These are phyloP conservation scores for Patella pellucida DNA, from an alignment of 2,888 invertebrate species.

Conservation along the genomic window DNA sequence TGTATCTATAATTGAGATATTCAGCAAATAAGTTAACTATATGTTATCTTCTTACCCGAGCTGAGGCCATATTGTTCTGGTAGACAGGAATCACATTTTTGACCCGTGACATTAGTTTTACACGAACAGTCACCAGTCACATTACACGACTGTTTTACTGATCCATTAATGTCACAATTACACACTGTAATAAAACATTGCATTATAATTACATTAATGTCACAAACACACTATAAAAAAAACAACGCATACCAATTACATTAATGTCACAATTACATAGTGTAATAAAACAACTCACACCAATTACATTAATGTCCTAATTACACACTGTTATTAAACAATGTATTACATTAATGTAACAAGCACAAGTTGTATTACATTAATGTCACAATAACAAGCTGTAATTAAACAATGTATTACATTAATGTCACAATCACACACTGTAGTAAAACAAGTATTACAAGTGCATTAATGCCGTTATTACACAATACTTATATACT, in stretches of 20 bases:
- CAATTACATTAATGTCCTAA: too few relatives aligned
- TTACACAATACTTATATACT: too few relatives aligned
- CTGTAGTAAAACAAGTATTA: too few relatives aligned
- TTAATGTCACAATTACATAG: too few relatives aligned
- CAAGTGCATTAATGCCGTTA: too few relatives aligned
- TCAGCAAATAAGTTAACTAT: not conserved
- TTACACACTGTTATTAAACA: too few relatives aligned
- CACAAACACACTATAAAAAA: too few relatives aligned
- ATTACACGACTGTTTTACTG: constrained; percentile 39
- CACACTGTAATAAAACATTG: constrained; percentile 39
- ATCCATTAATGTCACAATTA: constrained; percentile 42
- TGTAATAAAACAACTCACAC: too few relatives aligned
- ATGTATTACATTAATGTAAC: constrained; percentile 16
- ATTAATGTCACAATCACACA: too few relatives aligned
- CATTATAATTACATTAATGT: too few relatives aligned
- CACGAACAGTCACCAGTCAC: constrained; percentile 47
- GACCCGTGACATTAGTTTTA: constrained; percentile 44
- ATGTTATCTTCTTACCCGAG: constrained; percentile 36
- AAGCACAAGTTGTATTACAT: too few relatives aligned
- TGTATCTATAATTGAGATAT: too few relatives aligned
- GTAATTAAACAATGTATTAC: constrained; percentile 15
- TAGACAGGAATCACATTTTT: constrained; percentile 45
- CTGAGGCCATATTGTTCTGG: constrained; percentile 48
- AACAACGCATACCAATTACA: not conserved
- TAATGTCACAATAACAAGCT: constrained; percentile 46